Evolutionary conservation across 2,888 invertebrate genomes (phyloP), one percentile per base, ranked within the genome.

Genomic region (Tuberolachnus salignus): DNA sequence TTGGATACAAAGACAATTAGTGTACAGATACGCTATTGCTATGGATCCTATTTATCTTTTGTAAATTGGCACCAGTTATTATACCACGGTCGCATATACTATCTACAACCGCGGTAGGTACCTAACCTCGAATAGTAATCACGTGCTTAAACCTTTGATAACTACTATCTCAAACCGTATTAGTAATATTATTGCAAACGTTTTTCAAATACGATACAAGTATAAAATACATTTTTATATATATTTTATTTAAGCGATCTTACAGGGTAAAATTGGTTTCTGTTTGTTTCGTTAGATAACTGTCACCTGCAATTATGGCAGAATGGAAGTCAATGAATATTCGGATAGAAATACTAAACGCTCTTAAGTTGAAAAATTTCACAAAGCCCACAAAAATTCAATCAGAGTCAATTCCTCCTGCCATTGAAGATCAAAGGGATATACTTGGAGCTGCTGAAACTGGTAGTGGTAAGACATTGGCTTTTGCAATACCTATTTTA

Each of bases 361-460:
- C 94, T 0, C 85, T 98, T 0, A 87, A 89, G 16, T 93, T 94
- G 81, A 88, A 91, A 82, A 91, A 91, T 0, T 97, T 96, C 85
- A 87, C 87, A 57, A 87, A 89, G 26, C 98, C 99, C 0, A 98
- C 98, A 0, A 89, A 91, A 83, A 98, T 99, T 84, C 98, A 99
- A 61, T 57, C 26, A 4, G 55, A 71, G 85, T 87, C 89, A 23
- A 84, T 92, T 59, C 93, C 95, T 0, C 89, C 94, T 66, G 95
- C 97, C 51, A 91, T 97, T 83, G 89, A 92, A 84, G 97, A 95
- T 57, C 89, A 91, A 67, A 89, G 93, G 86, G 98, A 99, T 86
- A 94, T 99, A 82, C 86, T 99, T 1, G 99, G 98, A n/a, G 98
- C 98, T 78, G 98, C 98, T 3, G 97, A 98, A 88, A 99, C 99